Evolutionary conservation across 2,113 vertebrate genomes (phyloP).

Genomic region (Xyrauchen texanus): DNA sequence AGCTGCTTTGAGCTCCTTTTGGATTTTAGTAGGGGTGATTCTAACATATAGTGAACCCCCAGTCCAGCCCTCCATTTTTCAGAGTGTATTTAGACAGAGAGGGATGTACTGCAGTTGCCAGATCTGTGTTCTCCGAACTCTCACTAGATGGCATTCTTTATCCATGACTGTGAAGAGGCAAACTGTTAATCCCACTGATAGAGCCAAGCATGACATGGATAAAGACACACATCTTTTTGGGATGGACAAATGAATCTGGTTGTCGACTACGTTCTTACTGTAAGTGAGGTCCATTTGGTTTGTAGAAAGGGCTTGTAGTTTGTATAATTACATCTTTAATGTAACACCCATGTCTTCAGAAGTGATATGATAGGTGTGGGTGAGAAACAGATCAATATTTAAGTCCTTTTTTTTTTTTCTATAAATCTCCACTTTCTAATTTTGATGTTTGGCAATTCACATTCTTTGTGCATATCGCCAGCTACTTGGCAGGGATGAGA

Average conservation of each 20-base stretch:
- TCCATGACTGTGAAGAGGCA: neutral
- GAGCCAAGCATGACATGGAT: neutral
- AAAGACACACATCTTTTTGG: neutral
- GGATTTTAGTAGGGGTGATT: too few species aligned
- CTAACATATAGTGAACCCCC: too few species aligned
- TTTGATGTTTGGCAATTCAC: too few species aligned
- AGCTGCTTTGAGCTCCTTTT: too few species aligned
- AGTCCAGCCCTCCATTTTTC: neutral
- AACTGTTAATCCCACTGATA: neutral
- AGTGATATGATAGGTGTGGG: too few species aligned
- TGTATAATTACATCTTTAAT: neutral
- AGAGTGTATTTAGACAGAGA: neutral
- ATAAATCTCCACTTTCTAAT: too few species aligned
- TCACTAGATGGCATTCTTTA: conserved; percentile 49
- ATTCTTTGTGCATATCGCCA: too few species aligned
- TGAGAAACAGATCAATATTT: too few species aligned
- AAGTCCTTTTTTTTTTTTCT: too few species aligned
- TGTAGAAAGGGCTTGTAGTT: neutral
- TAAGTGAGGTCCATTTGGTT: too few species aligned
- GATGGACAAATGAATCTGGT: neutral
- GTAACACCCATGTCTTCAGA: too few species aligned
- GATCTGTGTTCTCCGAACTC: conserved; percentile 5
- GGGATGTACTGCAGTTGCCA: neutral
- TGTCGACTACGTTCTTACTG: neutral
- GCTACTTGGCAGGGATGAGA: too few species aligned